Evolutionary conservation across 2,113 vertebrate species (phyloP), one percentile per base, ranked within the genome.

Genomic region (Neotoma lepida): DNA sequence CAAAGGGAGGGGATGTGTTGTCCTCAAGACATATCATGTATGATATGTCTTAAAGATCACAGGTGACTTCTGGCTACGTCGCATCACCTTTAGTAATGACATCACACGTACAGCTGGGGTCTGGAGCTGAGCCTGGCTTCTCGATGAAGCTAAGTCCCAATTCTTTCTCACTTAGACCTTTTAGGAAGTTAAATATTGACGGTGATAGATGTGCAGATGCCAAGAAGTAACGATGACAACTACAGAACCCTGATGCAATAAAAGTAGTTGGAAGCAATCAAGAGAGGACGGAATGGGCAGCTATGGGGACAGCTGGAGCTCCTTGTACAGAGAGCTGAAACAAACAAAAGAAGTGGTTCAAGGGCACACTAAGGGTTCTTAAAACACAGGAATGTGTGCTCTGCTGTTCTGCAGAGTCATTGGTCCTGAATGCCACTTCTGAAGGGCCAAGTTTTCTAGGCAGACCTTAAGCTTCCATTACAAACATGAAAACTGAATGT

Each of bases 131-230:
- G 41, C 78, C n/a, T 49, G 78, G 73, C 35, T 73, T 91, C n/a
- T 93, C 33, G 33, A 4, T 30, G 46, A 70, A 58, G 39, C 4
- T 33, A 87, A 86, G 13, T 66, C 12, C 0, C 41, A 49, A 41
- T 89, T 91, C 88, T 71, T 74, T 90, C 35, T 86, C 63, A 54
- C 10, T 90, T 71, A 54, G 24, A 41, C 13, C 74, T 61, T 68
- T 33, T 84, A 44, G 41, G 68, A 86, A 89, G 90, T 70, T 2
- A 70, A 84, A 93, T 63, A 84, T n/a, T n/a, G 86, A 49, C 81
- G 12, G 54, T 61, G 15, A 81, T 26, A 64, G 61, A 39, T 26
- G 30, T 58, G 46, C 6, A 49, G 44, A 68, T 68, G 9, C 3
- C 58, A 64, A 89, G 33, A 85, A 24, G 66, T 78, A 84, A 86